Conservation (phyloP, 2,113 vertebrate species). For the Cathartes aura region DNA sequence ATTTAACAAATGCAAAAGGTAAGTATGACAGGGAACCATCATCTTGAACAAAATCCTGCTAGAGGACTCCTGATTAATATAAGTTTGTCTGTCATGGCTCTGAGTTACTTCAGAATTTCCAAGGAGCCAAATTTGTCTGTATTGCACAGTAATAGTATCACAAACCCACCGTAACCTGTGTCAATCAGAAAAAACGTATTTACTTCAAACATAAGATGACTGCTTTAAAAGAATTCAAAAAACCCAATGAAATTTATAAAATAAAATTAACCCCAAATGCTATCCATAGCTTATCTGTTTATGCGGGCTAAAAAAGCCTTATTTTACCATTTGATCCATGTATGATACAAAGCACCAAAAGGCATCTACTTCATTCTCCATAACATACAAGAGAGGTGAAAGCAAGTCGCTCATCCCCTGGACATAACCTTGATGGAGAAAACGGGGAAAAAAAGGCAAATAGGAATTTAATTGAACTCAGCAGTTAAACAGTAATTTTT, state of each 20-base stretch:
- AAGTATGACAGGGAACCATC: not conserved
- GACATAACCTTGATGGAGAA: conserved; percentile 85
- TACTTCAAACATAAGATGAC: not conserved
- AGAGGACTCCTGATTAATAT: not conserved
- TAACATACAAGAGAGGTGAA: conserved; percentile 92
- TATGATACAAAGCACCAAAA: conserved; percentile 97
- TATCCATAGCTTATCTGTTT: not conserved
- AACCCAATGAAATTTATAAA: not conserved
- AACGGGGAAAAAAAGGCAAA: not conserved
- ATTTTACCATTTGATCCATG: conserved; percentile 95
- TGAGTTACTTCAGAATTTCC: not conserved
- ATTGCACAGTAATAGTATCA: not conserved
- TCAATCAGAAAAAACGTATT: not conserved
- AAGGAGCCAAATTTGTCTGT: not conserved
- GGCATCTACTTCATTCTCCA: conserved; percentile 97
- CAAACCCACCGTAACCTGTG: not conserved
- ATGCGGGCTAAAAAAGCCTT: not conserved
- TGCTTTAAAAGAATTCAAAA: not conserved
- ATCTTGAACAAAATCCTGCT: not conserved
- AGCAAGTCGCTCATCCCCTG: conserved; percentile 99
- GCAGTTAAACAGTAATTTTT: not conserved
- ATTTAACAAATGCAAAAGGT: not conserved
- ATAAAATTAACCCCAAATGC: not conserved
- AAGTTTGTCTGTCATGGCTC: not conserved
- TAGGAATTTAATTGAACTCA: not conserved